These are phyloP conservation scores for Pseudomyrmex cubaensis DNA, from an alignment of 1,140 invertebrate genomes.

Conservation along the genomic window DNA sequence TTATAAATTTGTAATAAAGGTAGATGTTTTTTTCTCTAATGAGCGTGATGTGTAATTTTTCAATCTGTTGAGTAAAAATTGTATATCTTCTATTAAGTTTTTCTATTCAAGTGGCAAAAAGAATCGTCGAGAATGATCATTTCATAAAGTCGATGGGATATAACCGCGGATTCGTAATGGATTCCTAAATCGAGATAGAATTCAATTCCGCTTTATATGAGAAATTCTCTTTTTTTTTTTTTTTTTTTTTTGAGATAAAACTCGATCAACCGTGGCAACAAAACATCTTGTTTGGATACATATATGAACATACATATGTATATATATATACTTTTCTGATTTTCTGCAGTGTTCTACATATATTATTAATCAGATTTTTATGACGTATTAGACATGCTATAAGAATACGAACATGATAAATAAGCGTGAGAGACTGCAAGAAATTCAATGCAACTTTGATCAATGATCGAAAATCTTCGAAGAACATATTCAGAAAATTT, in stretches of 20 bases:
- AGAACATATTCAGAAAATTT: neutral
- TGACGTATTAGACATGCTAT: neutral
- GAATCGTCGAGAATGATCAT: slow-evolving; percentile 28
- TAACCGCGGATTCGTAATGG: slow-evolving; percentile 50
- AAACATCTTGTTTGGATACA: slow-evolving; percentile 45
- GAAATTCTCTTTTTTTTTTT: neutral
- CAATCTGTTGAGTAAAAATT: neutral
- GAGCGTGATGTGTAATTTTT: neutral
- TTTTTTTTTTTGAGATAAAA: slow-evolving; percentile 36
- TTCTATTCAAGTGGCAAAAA: slow-evolving; percentile 6
- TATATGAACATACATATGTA: neutral
- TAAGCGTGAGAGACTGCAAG: neutral
- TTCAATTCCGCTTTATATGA: slow-evolving; percentile 45
- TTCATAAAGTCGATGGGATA: slow-evolving; percentile 31
- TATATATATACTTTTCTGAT: neutral
- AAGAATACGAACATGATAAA: neutral
- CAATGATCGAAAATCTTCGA: neutral
- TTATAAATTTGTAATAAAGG: neutral
- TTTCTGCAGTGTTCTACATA: neutral
- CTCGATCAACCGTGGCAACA: slow-evolving; percentile 19
- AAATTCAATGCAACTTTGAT: slow-evolving; percentile 12
- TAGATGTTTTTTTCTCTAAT: neutral
- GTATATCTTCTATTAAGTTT: neutral
- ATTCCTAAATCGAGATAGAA: slow-evolving; percentile 56
- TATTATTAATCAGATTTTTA: neutral